These are phyloP conservation scores for Mormyrops attenuatus DNA, from an alignment of 2,797 vertebrate species.

Conservation along the genomic window DNA sequence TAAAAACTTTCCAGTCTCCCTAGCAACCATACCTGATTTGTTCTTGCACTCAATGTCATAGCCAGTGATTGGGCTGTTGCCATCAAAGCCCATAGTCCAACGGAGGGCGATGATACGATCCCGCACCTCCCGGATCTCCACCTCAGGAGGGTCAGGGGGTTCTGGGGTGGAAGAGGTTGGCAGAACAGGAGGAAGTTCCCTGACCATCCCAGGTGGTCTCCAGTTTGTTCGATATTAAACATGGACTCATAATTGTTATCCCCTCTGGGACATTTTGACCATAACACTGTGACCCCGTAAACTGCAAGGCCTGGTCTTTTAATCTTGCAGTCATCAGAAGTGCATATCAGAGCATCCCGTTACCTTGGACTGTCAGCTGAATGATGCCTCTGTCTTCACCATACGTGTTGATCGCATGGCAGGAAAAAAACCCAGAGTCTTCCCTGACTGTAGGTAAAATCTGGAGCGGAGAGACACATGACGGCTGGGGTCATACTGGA, in stretches of 20 bases:
- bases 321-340: neutral
- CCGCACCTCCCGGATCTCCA: slow-evolving; percentile 93
- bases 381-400: slow-evolving; percentile 97
- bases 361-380: slow-evolving; percentile 98
- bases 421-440: slow-evolving; percentile 97
- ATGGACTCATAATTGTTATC: neutral
- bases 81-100: slow-evolving; percentile 98
- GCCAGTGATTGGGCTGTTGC: slow-evolving; percentile 94
- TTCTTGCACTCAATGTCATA: slow-evolving; percentile 99
- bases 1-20: neutral
- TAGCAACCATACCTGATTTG: slow-evolving; percentile 74
- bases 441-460: slow-evolving; percentile 94
- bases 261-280: neutral
- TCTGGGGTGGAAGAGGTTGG: slow-evolving; percentile 56
- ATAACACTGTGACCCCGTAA: neutral
- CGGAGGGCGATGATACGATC: slow-evolving; percentile 90
- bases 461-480: slow-evolving; percentile 46
- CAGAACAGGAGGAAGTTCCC: neutral
- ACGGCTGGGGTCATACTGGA: neutral
- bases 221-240: neutral
- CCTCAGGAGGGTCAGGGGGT: slow-evolving; percentile 91
- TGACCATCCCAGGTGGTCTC: neutral
- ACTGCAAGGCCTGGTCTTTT: neutral
- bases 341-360: neutral
- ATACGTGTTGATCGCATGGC: slow-evolving; percentile 96